Evolutionary conservation across 2,888 invertebrate genomes (phyloP).

Genomic region (Melikaiella ostensackeni): DNA sequence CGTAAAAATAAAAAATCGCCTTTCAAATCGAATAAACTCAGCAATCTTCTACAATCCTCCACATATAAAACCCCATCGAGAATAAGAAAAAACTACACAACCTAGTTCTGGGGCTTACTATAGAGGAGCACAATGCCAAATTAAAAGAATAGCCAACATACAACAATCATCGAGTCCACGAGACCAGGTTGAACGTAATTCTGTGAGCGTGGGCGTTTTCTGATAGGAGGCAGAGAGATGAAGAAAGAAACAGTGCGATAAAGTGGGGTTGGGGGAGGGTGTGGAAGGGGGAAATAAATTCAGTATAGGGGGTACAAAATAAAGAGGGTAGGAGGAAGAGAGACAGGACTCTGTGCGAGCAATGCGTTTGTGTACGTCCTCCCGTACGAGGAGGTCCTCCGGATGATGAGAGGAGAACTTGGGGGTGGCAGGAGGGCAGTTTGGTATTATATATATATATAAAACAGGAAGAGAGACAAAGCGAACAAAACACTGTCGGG

Average conservation of each 20-base stretch:
- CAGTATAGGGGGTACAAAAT: neutral
- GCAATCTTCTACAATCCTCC: neutral
- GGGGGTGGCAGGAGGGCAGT: constrained; percentile 52
- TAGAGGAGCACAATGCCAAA: constrained; percentile 19
- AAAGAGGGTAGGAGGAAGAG: constrained; percentile 4
- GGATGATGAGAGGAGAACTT: constrained; percentile 23
- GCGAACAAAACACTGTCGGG: constrained; percentile 75
- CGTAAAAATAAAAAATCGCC: neutral
- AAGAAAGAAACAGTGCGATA: constrained; percentile 37
- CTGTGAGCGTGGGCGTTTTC: constrained; percentile 21
- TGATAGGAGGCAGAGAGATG: constrained; percentile 13
- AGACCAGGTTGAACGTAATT: constrained; percentile 9
- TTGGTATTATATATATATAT: constrained; percentile 67
- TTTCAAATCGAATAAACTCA: neutral
- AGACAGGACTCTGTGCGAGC: constrained; percentile 22
- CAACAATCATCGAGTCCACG: constrained; percentile 21
- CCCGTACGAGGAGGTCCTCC: constrained; percentile 17
- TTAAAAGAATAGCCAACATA: constrained; percentile 35
- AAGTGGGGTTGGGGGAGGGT: constrained; percentile 4
- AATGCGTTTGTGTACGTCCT: constrained; percentile 27
- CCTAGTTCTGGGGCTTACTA: constrained; percentile 18
- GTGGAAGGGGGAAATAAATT: neutral
- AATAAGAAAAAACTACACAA: neutral
- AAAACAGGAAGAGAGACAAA: constrained; percentile 74
- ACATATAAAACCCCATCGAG: neutral